Base-by-base conservation (phyloP, 1,140 invertebrate genomes). In the Anoplolepis gracilipes region DNA sequence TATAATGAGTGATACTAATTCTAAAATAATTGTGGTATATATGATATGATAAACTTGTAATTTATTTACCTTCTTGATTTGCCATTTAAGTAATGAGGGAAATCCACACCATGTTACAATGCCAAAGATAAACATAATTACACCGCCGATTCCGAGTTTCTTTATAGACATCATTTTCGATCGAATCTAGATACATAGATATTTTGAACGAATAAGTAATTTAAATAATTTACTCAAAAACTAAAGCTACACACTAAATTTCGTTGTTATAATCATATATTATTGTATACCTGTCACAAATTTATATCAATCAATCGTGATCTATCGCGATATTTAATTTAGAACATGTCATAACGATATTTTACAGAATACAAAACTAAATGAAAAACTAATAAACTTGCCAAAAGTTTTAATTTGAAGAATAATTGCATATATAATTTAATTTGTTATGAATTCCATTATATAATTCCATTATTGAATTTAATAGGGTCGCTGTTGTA, bases 31-130 rank as follows among this genome's bases (percentile, higher is more conserved):
- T 33, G 16, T 36, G n/a, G n/a, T n/a, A n/a, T 19, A 49, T 49
- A 46, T 16, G 8, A 46, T 46, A 13, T 46, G 13, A 16, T 46
- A 46, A 46, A 46, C 16, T 46, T 46, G 4, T 49, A 7, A n/a
- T 2, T 46, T 6, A 86, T 93, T n/a, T 90, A 97, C 97, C 95
- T 95, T 96, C 88, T 96, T 96, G 16, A 97, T 94, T 93, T 96
- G 95, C 55, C 95, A 95, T 73, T 95, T 96, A 2, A 97, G 92
- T 33, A 97, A 91, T 30, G 94, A 93, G 0, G 97, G 97, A 89
- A 97, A 97, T 11, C 95, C 91, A 16, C 1, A 96, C 92, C 95
- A 96, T 33, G 96, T 96, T 0, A 97, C 82, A 8, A 97, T 90
- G 19, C 95, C 96, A 85, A 97, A 96, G 5, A 96, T 10, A 0